These are phyloP conservation scores for Ganaspis brasiliensis DNA, from an alignment of 2,888 invertebrate genomes.

Conservation along the genomic window DNA sequence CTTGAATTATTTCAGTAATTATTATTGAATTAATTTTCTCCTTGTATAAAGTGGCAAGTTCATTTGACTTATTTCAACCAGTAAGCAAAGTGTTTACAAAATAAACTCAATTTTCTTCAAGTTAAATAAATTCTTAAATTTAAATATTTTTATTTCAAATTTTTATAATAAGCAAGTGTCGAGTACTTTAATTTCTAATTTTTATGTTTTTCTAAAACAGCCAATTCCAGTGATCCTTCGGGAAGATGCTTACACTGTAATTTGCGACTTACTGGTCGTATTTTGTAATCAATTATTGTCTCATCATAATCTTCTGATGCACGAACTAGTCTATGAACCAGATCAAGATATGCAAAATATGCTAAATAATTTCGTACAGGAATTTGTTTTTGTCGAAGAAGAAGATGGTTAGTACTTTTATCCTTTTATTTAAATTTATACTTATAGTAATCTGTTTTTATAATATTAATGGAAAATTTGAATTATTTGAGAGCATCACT, in stretches of 20 bases:
- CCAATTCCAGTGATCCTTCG: conserved; percentile 68
- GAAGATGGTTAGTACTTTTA: conserved; percentile 87
- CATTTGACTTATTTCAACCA: too few species aligned
- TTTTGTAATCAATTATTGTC: conserved; percentile 92
- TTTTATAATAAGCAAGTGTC: conserved; percentile 5
- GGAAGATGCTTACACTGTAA: conserved; percentile 91
- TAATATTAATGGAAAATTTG: too few species aligned
- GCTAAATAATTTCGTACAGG: conserved; percentile 95
- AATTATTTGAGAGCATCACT: too few species aligned
- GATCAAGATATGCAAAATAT: conserved; percentile 90
- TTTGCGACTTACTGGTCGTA: conserved; percentile 96
- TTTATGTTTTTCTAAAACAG: conserved; percentile 45
- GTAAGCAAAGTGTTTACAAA: too few species aligned
- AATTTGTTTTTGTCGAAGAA: conserved; percentile 95
- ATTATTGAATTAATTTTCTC: too few species aligned
- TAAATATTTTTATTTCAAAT: conserved; percentile 26
- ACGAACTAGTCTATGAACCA: conserved; percentile 89
- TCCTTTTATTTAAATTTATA: conserved; percentile 25
- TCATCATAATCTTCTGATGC: conserved; percentile 82
- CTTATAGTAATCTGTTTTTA: too few species aligned
- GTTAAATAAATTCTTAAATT: too few species aligned
- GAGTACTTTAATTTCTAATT: conserved; percentile 34
- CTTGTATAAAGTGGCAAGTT: too few species aligned
- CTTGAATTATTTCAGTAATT: too few species aligned
- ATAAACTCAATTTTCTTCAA: too few species aligned